Evolutionary conservation across 1,140 invertebrate species (phyloP).

Genomic region (Tetraneura akinire): DNA sequence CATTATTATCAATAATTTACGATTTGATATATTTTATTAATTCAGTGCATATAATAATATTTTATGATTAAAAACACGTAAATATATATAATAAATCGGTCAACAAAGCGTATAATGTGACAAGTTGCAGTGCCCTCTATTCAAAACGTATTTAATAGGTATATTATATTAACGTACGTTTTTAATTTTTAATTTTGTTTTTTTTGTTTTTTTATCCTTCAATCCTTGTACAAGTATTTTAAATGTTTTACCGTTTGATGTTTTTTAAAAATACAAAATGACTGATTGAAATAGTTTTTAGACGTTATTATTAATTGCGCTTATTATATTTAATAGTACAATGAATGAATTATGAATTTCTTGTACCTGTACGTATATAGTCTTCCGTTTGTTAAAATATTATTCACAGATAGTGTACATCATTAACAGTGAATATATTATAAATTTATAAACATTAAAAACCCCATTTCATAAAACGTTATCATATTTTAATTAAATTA

Average conservation of each 20-base stretch:
- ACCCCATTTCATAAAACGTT: too few relatives aligned
- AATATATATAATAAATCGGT: neutral
- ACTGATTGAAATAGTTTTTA: neutral
- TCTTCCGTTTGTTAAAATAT: neutral
- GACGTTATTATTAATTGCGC: neutral
- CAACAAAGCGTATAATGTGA: neutral
- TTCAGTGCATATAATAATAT: too few relatives aligned
- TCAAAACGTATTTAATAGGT: too few relatives aligned
- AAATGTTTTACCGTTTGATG: neutral
- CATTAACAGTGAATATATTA: neutral
- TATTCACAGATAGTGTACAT: neutral
- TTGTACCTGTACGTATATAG: neutral
- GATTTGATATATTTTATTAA: neutral
- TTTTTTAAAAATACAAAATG: neutral
- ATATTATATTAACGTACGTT: neutral
- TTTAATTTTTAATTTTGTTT: neutral
- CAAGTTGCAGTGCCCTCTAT: neutral
- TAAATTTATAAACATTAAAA: too few relatives aligned
- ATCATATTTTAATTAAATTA: too few relatives aligned
- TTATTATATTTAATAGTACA: neutral
- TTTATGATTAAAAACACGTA: neutral
- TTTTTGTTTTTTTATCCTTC: neutral
- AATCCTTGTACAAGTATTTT: neutral
- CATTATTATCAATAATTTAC: neutral
- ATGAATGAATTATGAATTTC: too few relatives aligned